Conservation (phyloP, 2,888 invertebrate species). For the Ormyrus thymus region DNA sequence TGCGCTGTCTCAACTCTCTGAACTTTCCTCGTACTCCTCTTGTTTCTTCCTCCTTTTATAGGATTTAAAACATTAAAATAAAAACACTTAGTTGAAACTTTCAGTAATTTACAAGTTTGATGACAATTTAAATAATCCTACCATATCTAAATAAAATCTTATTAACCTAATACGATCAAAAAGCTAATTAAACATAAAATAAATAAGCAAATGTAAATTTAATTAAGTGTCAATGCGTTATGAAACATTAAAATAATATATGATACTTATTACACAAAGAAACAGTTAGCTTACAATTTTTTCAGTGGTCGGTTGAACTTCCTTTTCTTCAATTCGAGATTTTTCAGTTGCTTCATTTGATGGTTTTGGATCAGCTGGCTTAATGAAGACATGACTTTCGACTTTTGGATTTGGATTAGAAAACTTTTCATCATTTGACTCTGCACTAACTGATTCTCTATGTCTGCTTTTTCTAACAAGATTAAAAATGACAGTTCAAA, state of each 20-base stretch:
- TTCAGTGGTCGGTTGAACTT: slow-evolving; percentile 62
- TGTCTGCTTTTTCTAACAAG: slow-evolving; percentile 66
- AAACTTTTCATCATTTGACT: slow-evolving; percentile 62
- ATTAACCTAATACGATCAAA: not conserved
- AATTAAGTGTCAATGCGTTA: not conserved
- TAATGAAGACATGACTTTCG: slow-evolving; percentile 67
- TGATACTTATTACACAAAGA: slow-evolving; percentile 1
- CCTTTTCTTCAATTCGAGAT: slow-evolving; percentile 55
- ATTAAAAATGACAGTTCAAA: no score
- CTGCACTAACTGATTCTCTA: slow-evolving; percentile 64
- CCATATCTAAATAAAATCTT: no score
- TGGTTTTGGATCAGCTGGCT: slow-evolving; percentile 68
- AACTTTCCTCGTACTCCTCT: slow-evolving; percentile 78
- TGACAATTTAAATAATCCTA: no score
- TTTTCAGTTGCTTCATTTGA: slow-evolving; percentile 61
- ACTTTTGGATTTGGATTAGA: slow-evolving; percentile 57
- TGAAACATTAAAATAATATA: not conserved
- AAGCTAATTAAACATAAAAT: not conserved
- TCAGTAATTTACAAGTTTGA: not conserved
- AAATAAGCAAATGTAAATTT: slow-evolving; percentile 1
- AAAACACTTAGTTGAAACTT: not conserved
- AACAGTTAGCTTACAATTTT: slow-evolving; percentile 63
- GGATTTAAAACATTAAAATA: slow-evolving; percentile 45
- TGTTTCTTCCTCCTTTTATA: slow-evolving; percentile 74
- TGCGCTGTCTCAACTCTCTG: slow-evolving; percentile 88